Evolutionary conservation across 2,888 invertebrate genomes (phyloP).

Genomic region (Dasysyrphus tricinctus): DNA sequence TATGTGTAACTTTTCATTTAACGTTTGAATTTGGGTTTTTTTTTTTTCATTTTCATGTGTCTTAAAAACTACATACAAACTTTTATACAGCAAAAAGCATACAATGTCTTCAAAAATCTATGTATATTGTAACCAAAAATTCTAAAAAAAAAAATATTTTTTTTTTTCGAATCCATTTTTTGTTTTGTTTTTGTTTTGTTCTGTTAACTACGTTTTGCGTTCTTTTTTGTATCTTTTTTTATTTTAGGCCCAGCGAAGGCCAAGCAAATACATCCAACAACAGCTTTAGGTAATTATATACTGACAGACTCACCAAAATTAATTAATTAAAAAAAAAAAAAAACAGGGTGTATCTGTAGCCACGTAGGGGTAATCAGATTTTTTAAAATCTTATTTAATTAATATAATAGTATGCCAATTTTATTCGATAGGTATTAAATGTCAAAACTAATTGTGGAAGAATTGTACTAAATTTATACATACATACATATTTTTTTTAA

Average conservation of each 20-base stretch:
- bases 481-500: not conserved
- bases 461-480: constrained; percentile 28
- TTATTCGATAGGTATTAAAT: constrained; percentile 51
- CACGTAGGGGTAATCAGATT: constrained; percentile 69
- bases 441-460: constrained; percentile 61
- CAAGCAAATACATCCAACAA: constrained; percentile 79
- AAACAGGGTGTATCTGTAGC: constrained; percentile 39
- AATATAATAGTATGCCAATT: constrained; percentile 17
- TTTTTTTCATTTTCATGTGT: not conserved
- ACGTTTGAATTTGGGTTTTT: not conserved
- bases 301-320: constrained; percentile 42
- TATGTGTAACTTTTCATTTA: not conserved
- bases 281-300: constrained; percentile 79
- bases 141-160: constrained; percentile 14
- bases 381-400: constrained; percentile 36
- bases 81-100: constrained; percentile 49
- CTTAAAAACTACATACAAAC: constrained; percentile 9
- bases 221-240: constrained; percentile 76
- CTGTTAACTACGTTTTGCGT: constrained; percentile 74
- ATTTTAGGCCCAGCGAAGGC: constrained; percentile 80
- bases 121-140: constrained; percentile 24
- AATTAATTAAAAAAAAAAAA: constrained; percentile 15
- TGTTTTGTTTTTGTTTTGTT: constrained; percentile 73
- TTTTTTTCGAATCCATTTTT: constrained; percentile 46
- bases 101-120: constrained; percentile 47